phyloP scores from a whole-genome alignment of 2,113 vertebrate species.

The Stegostoma tigrinum region DNA sequence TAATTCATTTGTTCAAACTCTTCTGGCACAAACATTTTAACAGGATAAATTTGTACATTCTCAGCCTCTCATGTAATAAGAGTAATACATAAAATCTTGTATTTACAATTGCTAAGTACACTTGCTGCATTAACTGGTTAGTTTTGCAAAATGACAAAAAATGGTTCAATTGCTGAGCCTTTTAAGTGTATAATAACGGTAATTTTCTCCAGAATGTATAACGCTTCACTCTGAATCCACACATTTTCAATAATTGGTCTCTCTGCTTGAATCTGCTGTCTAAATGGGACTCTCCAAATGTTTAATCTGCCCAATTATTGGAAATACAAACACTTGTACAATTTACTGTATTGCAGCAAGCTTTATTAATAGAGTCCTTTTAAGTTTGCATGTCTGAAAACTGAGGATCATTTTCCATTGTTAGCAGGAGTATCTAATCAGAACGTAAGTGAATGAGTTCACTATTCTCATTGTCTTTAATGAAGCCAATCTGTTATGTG shows the following conservation, averaged over 20 bases:
- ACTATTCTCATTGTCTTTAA: background rate
- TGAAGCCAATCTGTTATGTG: background rate
- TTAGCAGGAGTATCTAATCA: background rate
- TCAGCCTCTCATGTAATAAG: background rate
- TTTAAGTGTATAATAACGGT: background rate
- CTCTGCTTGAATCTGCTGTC: background rate
- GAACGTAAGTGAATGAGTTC: background rate
- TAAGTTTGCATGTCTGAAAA: background rate
- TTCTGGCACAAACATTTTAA: background rate
- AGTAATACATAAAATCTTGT: background rate
- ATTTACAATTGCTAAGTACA: background rate
- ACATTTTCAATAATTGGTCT: background rate
- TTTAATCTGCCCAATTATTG: background rate
- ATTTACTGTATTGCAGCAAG: background rate
- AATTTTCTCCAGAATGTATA: background rate
- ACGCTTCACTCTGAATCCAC: background rate
- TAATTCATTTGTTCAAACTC: background rate
- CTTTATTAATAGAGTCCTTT: background rate
- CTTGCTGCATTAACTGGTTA: background rate
- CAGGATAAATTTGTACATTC: background rate
- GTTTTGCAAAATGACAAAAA: background rate
- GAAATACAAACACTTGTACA: background rate
- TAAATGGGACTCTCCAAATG: background rate
- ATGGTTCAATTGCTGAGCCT: background rate
- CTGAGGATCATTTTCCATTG: background rate